A percentile compares a stretch with the other conserved stretches of the same genome.
These are phyloP conservation scores for Myotis myotis DNA, from an alignment of 2,797 vertebrate species.

Conservation along the genomic window DNA sequence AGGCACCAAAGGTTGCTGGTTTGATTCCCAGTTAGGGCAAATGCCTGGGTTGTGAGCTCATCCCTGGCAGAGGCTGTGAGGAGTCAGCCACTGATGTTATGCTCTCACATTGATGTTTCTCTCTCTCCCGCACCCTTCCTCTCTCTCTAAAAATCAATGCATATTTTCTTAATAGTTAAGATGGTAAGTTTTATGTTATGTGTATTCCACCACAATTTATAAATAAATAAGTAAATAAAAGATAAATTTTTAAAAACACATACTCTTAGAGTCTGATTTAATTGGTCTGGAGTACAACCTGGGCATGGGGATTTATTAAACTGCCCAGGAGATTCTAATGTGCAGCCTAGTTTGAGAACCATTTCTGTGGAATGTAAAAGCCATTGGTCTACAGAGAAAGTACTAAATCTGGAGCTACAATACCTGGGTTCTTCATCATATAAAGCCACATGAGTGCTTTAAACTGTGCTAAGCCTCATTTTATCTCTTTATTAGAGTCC, in stretches of 20 bases:
- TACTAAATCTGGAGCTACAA: not conserved
- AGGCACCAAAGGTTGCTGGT: too few relatives aligned
- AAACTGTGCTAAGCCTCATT: not conserved
- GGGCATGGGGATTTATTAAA: not conserved
- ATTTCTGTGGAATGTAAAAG: not conserved
- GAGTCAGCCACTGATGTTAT: too few relatives aligned
- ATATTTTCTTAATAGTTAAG: not conserved
- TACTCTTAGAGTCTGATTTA: not conserved
- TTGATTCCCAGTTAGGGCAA: too few relatives aligned
- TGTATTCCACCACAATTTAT: not conserved
- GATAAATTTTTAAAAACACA: too few relatives aligned
- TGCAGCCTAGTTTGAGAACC: not conserved
- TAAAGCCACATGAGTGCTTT: not conserved
- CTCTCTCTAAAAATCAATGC: too few relatives aligned
- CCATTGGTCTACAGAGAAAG: not conserved
- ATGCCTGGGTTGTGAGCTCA: too few relatives aligned
- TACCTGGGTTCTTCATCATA: not conserved
- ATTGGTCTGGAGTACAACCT: not conserved
- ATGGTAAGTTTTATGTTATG: not conserved
- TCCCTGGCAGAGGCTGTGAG: too few relatives aligned
- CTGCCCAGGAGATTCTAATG: not conserved
- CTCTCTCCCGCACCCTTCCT: too few relatives aligned
- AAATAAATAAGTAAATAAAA: not conserved
- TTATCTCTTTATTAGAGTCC: not conserved
- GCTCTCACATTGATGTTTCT: too few relatives aligned